A percentile compares a stretch with the other conserved stretches of the same genome.
These are phyloP conservation scores for Achatina immaculata DNA, from an alignment of 1,140 invertebrate species.

Conservation along the genomic window DNA sequence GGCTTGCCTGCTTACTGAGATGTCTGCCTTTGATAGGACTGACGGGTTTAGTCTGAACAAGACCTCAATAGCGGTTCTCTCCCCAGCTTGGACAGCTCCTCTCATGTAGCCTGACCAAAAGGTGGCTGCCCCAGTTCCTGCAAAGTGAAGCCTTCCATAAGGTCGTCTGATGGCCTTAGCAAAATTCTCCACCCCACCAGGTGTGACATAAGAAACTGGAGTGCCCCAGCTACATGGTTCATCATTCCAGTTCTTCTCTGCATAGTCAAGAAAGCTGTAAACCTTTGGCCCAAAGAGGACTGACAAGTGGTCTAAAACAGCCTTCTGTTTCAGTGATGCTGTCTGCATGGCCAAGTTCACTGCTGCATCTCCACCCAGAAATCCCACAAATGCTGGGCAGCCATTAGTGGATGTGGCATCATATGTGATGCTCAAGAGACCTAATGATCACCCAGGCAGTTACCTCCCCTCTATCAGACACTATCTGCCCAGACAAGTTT, in stretches of 20 bases:
- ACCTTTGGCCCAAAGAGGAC: conserved; percentile 67
- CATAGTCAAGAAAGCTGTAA: conserved; percentile 64
- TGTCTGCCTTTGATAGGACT: not conserved
- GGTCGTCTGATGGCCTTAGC: conserved; percentile 58
- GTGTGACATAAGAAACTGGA: conserved; percentile 62
- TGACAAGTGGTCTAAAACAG: conserved; percentile 68
- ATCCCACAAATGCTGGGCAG: conserved; percentile 70
- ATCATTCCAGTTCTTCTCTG: conserved; percentile 68
- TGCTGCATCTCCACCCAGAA: conserved; percentile 68
- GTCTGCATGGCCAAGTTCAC: conserved; percentile 52
- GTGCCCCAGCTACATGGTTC: conserved; percentile 68
- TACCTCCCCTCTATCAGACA: conserved; percentile 67
- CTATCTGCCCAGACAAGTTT: conserved; percentile 70
- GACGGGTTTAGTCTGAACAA: conserved; percentile 53
- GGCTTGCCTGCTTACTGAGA: not conserved
- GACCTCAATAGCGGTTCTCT: conserved; percentile 67
- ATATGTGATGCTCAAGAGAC: conserved; percentile 70
- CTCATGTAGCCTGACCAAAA: conserved; percentile 71
- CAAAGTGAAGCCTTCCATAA: conserved; percentile 70
- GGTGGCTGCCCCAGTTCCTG: conserved; percentile 71
- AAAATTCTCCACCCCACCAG: conserved; percentile 66
- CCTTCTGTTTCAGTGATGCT: conserved; percentile 51
- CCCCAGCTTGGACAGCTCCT: conserved; percentile 71
- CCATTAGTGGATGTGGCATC: conserved; percentile 68
- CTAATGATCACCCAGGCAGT: conserved; percentile 52